Conservation (phyloP, 2,888 invertebrate genomes). For the Galerucella nymphaeae region DNA sequence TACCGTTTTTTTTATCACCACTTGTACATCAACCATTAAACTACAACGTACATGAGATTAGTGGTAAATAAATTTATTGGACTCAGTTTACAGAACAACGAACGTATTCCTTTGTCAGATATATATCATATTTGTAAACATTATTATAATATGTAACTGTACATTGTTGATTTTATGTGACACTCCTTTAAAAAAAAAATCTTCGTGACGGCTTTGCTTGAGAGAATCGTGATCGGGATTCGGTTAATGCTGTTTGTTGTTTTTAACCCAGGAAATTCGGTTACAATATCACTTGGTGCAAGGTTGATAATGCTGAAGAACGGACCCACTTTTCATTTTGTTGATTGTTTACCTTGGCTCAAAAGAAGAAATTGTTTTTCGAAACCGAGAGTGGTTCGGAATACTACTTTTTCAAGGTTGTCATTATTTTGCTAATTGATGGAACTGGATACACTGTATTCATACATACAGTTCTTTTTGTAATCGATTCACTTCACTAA, state of each 20-base stretch:
- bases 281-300: constrained; percentile 29
- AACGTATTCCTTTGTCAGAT: neutral
- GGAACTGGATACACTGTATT: neutral
- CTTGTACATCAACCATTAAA: neutral
- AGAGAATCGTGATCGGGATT: constrained; percentile 27
- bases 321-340: constrained; percentile 30
- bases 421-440: neutral
- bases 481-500: too few relatives aligned
- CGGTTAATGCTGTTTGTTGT: constrained; percentile 19
- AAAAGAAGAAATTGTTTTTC: constrained; percentile 12
- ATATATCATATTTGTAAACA: constrained; percentile 7
- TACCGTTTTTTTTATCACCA: neutral
- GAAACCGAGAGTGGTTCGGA: constrained; percentile 15
- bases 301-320: constrained; percentile 26
- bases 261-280: constrained; percentile 34
- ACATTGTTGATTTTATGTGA: constrained; percentile 4
- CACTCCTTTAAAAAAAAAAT: neutral
- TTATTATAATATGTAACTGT: neutral
- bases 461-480: too few relatives aligned
- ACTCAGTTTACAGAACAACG: neutral
- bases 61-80: neutral
- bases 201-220: constrained; percentile 1
- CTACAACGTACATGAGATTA: neutral
- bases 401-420: neutral
- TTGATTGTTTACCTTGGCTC: constrained; percentile 29